phyloP scores from a whole-genome alignment of 2,797 vertebrate genomes.

The Rhynchotus rufescens region DNA sequence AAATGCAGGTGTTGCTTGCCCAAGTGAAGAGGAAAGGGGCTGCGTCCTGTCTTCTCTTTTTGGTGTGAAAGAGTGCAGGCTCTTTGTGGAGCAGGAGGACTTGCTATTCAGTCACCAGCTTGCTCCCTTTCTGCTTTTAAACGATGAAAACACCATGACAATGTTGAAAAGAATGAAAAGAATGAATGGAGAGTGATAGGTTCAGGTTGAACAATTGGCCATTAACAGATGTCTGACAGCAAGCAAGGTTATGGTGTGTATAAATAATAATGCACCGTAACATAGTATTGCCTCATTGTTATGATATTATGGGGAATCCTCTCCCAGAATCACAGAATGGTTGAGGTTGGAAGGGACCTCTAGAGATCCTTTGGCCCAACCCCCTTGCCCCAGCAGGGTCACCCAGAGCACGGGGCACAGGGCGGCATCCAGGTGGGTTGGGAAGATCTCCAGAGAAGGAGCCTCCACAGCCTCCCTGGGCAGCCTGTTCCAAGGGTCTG shows the following conservation, averaged over 20 bases:
- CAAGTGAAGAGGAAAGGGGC: not conserved
- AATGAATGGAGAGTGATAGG: not conserved
- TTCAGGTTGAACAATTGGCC: rapidly evolving
- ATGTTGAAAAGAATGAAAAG: rapidly evolving
- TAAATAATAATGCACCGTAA: not conserved
- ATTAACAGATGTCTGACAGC: not conserved
- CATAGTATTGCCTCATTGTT: not conserved
- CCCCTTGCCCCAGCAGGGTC: no score
- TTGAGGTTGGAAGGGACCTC: no score
- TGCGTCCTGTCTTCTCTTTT: not conserved
- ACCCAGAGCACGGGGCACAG: no score
- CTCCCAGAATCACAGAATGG: not conserved
- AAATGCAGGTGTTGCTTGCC: not conserved
- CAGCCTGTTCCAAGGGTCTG: no score
- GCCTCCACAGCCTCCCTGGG: no score
- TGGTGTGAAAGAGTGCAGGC: not conserved
- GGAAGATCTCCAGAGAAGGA: no score
- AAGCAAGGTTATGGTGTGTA: not conserved
- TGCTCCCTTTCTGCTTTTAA: not conserved
- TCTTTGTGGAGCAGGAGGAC: not conserved
- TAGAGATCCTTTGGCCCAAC: no score
- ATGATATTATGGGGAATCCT: not conserved
- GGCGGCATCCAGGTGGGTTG: no score
- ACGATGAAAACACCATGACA: not conserved
- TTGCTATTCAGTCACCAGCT: not conserved